phyloP scores from a whole-genome alignment of 35 echinoderm and acorn worm species.

The Stichopus chloronotus region DNA sequence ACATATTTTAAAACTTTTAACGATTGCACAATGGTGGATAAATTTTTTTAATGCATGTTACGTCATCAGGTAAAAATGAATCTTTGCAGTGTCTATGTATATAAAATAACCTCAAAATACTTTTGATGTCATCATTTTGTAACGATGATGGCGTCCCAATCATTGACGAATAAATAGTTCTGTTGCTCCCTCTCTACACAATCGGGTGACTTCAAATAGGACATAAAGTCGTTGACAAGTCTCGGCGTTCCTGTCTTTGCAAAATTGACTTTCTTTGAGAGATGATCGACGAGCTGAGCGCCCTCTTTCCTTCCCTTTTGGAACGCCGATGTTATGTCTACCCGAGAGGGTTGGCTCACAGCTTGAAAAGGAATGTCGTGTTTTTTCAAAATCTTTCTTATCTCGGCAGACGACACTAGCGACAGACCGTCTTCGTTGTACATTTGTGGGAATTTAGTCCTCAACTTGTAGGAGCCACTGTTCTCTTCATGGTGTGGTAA shows the following conservation, averaged over 20 bases:
- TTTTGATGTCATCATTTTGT: neutral
- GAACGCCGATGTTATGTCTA: constrained; percentile 19
- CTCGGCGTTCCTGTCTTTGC: neutral
- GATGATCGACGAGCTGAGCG: constrained; percentile 34
- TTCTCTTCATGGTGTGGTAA: constrained; percentile 1
- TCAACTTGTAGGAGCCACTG: constrained; percentile 7
- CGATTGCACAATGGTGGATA: too few species aligned
- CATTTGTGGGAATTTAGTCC: constrained; percentile 31
- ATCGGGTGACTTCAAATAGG: constrained; percentile 18
- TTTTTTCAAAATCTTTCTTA: neutral
- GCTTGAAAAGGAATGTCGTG: constrained; percentile 22
- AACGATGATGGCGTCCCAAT: constrained; percentile 38
- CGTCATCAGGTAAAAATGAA: too few species aligned
- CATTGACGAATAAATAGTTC: constrained; percentile 24
- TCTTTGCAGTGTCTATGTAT: too few species aligned
- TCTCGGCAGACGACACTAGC: constrained; percentile 20
- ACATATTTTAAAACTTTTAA: too few species aligned
- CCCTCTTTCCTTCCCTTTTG: constrained; percentile 33
- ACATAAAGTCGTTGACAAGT: constrained; percentile 45
- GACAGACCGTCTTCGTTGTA: neutral
- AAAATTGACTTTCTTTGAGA: constrained; percentile 33
- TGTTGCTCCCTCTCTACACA: constrained; percentile 41
- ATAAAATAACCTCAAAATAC: too few species aligned
- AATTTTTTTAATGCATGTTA: too few species aligned
- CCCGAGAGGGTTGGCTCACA: neutral